Percentiles rank a stretch among this genome's conserved stretches.
Conservation (phyloP, 2,113 vertebrate genomes). For the Chloropsis hardwickii region DNA sequence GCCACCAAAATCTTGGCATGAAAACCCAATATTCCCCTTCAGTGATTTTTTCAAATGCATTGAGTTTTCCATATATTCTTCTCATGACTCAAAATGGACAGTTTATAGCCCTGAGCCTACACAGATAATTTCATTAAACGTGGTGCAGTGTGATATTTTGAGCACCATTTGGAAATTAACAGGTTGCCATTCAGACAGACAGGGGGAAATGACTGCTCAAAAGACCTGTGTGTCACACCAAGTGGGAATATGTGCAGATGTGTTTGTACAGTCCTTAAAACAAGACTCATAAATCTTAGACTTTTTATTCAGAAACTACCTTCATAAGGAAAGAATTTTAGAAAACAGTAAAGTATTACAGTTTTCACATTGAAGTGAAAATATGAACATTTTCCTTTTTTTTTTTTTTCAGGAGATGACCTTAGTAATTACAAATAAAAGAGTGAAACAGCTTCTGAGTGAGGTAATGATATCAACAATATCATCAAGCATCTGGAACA, state of each 20-base stretch:
- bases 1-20: neutral
- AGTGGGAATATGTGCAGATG: neutral
- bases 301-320: neutral
- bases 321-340: neutral
- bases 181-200: neutral
- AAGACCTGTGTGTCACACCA: neutral
- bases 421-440: neutral
- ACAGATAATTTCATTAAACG: neutral
- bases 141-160: neutral
- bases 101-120: neutral
- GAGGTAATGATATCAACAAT: neutral
- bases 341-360: neutral
- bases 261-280: neutral
- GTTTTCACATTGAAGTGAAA: neutral
- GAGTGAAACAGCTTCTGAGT: neutral
- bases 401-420: neutral
- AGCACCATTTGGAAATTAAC: neutral
- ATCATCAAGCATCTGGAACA: neutral
- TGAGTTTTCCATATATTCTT: neutral
- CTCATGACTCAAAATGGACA: neutral
- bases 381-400: neutral
- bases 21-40: neutral
- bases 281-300: neutral
- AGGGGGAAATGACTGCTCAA: neutral
- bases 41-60: neutral